Conservation (phyloP, 2,113 vertebrate species). For the Trogon melanurus region DNA sequence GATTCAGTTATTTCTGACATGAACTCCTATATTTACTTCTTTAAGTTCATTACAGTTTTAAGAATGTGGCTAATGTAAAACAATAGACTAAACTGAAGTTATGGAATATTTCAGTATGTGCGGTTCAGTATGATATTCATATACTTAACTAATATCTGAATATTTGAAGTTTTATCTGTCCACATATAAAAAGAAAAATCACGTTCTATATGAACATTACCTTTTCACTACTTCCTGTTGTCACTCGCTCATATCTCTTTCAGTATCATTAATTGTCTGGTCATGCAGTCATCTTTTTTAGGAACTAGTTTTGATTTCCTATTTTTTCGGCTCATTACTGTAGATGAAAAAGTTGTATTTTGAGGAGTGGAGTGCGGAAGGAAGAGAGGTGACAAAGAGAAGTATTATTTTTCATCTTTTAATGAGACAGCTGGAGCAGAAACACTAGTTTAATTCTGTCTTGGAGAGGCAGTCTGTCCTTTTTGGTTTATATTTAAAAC, state of each 20-base stretch:
- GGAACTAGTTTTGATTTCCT: not conserved
- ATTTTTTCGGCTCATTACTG: not conserved
- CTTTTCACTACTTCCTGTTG: not conserved
- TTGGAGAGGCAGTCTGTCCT: not conserved
- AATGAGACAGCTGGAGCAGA: not conserved
- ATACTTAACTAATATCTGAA: not conserved
- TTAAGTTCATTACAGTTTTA: not conserved
- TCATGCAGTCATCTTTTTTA: not conserved
- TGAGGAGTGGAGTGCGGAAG: not conserved
- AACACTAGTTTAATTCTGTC: not conserved
- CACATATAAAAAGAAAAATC: not conserved
- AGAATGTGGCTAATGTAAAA: not conserved
- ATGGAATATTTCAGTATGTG: not conserved
- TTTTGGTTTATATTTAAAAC: not conserved
- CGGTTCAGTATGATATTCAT: not conserved
- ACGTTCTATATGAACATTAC: not conserved
- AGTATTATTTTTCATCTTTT: not conserved
- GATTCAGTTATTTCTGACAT: not conserved
- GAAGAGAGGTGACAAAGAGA: not conserved
- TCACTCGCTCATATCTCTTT: not conserved
- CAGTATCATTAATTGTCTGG: not conserved
- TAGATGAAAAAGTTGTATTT: not conserved
- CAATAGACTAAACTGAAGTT: not conserved
- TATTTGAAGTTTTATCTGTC: not conserved
- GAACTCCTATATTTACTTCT: not conserved